Conservation (phyloP, 2,888 invertebrate genomes). For the Coelopa pilipes region DNA sequence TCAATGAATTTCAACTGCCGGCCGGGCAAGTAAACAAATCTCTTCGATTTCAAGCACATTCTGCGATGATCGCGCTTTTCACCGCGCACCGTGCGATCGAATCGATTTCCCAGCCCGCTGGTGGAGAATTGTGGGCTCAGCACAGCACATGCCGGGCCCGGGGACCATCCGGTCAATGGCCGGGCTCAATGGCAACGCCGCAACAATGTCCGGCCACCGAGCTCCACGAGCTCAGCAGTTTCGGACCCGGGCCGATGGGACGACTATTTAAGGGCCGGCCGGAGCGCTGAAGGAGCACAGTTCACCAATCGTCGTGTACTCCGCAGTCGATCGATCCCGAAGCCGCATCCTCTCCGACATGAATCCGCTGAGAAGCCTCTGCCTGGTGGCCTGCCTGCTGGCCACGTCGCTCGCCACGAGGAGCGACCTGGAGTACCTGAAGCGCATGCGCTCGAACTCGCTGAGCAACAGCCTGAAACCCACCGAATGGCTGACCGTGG, state of each 20-base stretch:
- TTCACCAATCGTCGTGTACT: constrained; percentile 48
- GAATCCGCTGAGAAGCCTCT: constrained; percentile 54
- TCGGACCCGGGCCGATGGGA: not conserved
- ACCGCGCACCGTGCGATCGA: not conserved
- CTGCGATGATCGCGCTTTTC: constrained; percentile 6
- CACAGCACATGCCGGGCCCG: not conserved
- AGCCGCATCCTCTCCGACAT: constrained; percentile 42
- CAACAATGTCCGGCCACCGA: not conserved
- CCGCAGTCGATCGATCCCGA: constrained; percentile 16
- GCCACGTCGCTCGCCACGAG: constrained; percentile 46
- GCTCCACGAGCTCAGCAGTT: constrained; percentile 16
- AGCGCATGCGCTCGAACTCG: constrained; percentile 43
- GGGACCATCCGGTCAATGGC: constrained; percentile 20
- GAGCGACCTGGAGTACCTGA: constrained; percentile 31
- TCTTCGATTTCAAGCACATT: constrained; percentile 2
- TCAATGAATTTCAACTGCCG: constrained; percentile 21
- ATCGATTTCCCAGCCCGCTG: constrained; percentile 6
- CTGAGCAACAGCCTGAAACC: constrained; percentile 50
- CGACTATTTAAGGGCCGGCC: not conserved
- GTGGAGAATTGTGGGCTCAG: constrained; percentile 7
- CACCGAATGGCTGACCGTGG: constrained; percentile 54
- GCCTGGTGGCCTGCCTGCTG: constrained; percentile 53
- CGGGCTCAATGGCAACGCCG: constrained; percentile 13
- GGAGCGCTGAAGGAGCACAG: constrained; percentile 43
- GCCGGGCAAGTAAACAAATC: not conserved